Base-by-base conservation (phyloP, 2,113 vertebrate genomes). In the Megaceryle maxima region DNA sequence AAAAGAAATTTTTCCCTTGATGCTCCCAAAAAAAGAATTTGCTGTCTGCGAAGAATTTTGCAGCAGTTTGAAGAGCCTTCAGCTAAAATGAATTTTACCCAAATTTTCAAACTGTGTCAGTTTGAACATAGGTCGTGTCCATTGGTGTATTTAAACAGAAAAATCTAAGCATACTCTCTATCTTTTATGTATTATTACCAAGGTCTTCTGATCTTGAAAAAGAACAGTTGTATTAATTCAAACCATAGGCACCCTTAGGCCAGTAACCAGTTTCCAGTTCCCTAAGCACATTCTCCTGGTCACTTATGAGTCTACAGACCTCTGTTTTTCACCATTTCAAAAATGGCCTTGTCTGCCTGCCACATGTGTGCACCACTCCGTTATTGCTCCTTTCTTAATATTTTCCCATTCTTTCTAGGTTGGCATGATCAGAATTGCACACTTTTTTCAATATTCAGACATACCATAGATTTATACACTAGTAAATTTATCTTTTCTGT, bases 321-420 rank as follows among this genome's bases (percentile, higher is more conserved):
- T 69, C 20, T 59, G 1, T 15, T 70, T 66, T 39, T 50, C 41
- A 56, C 19, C 37, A 12, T 77, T 86, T 28, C 19, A 91, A 70
- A 92, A 46, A 25, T 15, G 4, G 7, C 21, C 5, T 55, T 51
- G 9, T 59, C 44, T 83, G 16, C 29, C 66, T 88, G 20, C 16
- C 20, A 35, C 0, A 0, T 62, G 31, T 10, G 11, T 1, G 1
- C 15, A 51, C 5, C 5, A 17, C 8, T 60, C 35, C 22, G 6
- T 11, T 85, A 21, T 18, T 44, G 7, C 3, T 51, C 6, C 43
- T 80, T 14, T 55, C 28, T 59, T 48, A 69, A 64, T 29, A 7
- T 72, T 77, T 78, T 31, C 10, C 5, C 41, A 6, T 20, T 88
- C 24, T 51, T 76, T 66, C 13, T n/a, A 59, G 60, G 5, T 22